Conservation (phyloP, 2,888 invertebrate species). For the Chrysolina americana region DNA sequence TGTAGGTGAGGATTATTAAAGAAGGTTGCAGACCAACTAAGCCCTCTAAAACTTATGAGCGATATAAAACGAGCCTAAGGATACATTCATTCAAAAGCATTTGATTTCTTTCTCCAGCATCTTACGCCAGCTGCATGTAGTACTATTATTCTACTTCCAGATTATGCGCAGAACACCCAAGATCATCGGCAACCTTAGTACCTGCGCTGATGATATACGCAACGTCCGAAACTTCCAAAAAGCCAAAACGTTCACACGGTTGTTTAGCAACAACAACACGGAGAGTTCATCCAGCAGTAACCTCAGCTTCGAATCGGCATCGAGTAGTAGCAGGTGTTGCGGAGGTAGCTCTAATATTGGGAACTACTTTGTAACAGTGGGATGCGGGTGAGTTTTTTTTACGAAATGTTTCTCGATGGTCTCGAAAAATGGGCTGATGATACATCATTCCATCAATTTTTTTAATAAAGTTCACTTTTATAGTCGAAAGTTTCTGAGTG, state of each 20-base stretch:
- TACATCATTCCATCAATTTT: no score
- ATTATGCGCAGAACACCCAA: slow-evolving; percentile 78
- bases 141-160: slow-evolving; percentile 33
- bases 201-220: slow-evolving; percentile 77
- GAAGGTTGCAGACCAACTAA: no score
- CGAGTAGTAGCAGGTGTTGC: slow-evolving; percentile 64
- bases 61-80: no score
- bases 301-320: slow-evolving; percentile 72
- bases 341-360: slow-evolving; percentile 46
- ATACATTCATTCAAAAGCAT: no score
- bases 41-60: no score
- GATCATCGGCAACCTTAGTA: slow-evolving; percentile 76
- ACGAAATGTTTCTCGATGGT: no score
- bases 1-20: no score
- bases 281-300: slow-evolving; percentile 68
- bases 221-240: slow-evolving; percentile 73
- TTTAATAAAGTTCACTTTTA: no score
- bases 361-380: slow-evolving; percentile 51
- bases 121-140: no score
- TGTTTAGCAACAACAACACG: slow-evolving; percentile 56
- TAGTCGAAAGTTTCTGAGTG: no score
- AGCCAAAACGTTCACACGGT: slow-evolving; percentile 61
- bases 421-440: no score
- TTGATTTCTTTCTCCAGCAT: no score
- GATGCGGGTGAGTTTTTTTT: slow-evolving; percentile 52